Percentiles rank a stretch among this genome's conserved stretches.
phyloP scores from a whole-genome alignment of 1,140 invertebrate species.

The Philopotamus ludificatus region DNA sequence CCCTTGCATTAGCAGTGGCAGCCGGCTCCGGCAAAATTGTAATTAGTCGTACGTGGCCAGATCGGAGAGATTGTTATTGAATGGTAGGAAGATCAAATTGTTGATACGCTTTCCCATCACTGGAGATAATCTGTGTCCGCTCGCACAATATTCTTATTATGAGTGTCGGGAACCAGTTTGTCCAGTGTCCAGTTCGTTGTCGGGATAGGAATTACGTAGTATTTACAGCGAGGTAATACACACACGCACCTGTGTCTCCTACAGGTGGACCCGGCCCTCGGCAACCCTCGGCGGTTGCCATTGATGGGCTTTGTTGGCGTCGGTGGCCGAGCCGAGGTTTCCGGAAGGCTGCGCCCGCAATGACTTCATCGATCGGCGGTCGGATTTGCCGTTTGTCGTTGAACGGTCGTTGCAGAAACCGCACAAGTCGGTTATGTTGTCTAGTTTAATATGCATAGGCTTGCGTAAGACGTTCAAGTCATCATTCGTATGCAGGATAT shows the following conservation, averaged over 20 bases:
- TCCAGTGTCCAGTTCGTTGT: slow-evolving; percentile 29
- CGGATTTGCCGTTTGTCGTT: no score
- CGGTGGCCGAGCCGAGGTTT: no score
- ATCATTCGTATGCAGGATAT: no score
- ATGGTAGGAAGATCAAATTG: slow-evolving; percentile 20
- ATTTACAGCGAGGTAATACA: slow-evolving; percentile 31
- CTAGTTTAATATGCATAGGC: no score
- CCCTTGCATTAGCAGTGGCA: no score
- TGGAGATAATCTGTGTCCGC: slow-evolving; percentile 25
- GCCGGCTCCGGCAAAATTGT: no score
- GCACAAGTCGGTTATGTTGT: no score
- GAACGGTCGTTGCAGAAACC: no score
- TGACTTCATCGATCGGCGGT: no score
- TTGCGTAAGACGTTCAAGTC: no score
- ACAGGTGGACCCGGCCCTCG: slow-evolving; percentile 18
- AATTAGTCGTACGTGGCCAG: neutral
- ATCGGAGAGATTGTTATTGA: slow-evolving; percentile 14
- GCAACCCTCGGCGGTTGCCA: neutral
- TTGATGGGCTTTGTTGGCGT: neutral
- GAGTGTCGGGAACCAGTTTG: slow-evolving; percentile 23
- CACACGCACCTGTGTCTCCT: slow-evolving; percentile 26
- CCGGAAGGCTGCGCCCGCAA: no score
- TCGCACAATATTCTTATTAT: slow-evolving; percentile 25
- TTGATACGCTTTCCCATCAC: slow-evolving; percentile 29
- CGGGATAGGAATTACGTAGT: slow-evolving; percentile 31